A percentile compares a stretch with the other conserved stretches of the same genome.
phyloP scores from a whole-genome alignment of 2,797 vertebrate genomes.

The Diceros bicornis region DNA sequence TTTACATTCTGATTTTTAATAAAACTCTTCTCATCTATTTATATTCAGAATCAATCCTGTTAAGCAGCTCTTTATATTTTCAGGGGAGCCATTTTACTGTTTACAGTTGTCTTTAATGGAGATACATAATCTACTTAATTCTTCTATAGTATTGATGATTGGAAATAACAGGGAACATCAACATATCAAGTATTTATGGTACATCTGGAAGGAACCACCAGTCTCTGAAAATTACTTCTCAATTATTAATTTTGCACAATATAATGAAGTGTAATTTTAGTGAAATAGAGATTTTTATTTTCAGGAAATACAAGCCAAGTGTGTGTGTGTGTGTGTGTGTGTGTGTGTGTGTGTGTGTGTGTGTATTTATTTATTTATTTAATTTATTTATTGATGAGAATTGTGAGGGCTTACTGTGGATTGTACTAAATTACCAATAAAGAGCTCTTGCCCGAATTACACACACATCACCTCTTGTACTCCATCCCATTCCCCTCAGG shows the following conservation, averaged over 20 bases:
- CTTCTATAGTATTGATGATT: neutral
- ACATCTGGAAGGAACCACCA: neutral
- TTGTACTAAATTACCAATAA: neutral
- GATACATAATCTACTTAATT: neutral
- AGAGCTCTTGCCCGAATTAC: neutral
- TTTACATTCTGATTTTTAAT: neutral
- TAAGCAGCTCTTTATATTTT: neutral
- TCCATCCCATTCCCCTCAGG: neutral
- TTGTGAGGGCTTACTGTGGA: neutral
- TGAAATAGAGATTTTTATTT: neutral
- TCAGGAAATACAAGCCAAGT: neutral
- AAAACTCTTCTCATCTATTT: neutral
- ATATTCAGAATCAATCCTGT: neutral
- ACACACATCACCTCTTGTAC: neutral
- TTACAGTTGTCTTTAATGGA: neutral
- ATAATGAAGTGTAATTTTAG: conserved; percentile 8
- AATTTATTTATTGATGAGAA: neutral
- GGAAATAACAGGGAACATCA: neutral
- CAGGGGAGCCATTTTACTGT: neutral
- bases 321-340: neutral
- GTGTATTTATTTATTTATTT: neutral
- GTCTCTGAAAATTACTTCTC: conserved; percentile 16
- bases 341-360: no score
- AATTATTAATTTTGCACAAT: neutral
- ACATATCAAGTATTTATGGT: conserved; percentile 46